These are phyloP conservation scores for Mesorhabditis sp. DNA, from an alignment of 2,888 invertebrate species.

Conservation along the genomic window DNA sequence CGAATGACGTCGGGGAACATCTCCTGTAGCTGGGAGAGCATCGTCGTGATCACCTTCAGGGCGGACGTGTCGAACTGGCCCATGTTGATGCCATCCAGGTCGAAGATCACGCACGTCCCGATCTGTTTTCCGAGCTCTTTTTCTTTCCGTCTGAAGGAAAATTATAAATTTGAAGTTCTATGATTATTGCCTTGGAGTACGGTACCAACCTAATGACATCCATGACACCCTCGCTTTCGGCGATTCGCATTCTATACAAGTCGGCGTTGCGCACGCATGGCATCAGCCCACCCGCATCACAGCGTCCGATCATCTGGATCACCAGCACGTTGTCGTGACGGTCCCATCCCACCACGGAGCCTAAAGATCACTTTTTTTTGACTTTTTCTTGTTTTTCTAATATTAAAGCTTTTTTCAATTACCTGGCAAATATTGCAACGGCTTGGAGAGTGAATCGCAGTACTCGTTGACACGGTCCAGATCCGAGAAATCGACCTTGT, in stretches of 20 bases:
- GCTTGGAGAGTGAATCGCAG: constrained; percentile 33
- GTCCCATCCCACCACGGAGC: constrained; percentile 47
- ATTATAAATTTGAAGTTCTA: neutral
- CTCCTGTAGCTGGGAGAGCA: constrained; percentile 47
- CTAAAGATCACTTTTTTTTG: constrained; percentile 15
- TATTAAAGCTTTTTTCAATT: neutral
- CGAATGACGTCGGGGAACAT: constrained; percentile 53
- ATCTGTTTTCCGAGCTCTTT: constrained; percentile 35
- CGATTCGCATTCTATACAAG: constrained; percentile 46
- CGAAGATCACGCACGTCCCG: constrained; percentile 51
- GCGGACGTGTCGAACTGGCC: constrained; percentile 39
- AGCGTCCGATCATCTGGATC: constrained; percentile 44
- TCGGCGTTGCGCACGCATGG: constrained; percentile 41
- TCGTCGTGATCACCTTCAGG: constrained; percentile 40
- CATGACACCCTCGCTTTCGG: constrained; percentile 53
- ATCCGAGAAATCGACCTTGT: constrained; percentile 36
- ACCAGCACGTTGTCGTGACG: constrained; percentile 46
- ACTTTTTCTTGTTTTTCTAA: neutral
- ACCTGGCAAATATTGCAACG: constrained; percentile 40
- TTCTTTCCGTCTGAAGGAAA: constrained; percentile 27
- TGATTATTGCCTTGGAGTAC: neutral
- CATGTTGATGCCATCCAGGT: constrained; percentile 46
- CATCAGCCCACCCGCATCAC: constrained; percentile 44
- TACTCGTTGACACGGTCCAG: constrained; percentile 38
- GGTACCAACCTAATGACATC: constrained; percentile 35